Evolutionary conservation across 2,113 vertebrate genomes (phyloP), one percentile per base, ranked within the genome.

Genomic region (Jaculus jaculus): DNA sequence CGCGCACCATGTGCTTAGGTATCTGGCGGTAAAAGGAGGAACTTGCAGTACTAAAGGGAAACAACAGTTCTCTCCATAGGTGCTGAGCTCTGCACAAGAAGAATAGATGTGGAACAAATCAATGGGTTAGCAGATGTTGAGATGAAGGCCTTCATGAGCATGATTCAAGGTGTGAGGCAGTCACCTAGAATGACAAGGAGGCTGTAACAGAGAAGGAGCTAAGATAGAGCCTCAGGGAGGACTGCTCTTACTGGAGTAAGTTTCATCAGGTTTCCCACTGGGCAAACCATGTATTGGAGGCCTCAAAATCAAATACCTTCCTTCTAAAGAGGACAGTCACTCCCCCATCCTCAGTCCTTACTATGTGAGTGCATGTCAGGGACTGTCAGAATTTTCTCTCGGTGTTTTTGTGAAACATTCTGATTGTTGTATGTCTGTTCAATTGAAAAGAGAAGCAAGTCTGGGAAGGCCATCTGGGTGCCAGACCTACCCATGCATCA

Each of bases 381-480:
- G 72, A 69, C 60, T 80, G 30, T 88, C 81, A 90, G 6, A 37
- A 37, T 74, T 88, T 79, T 79, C 42, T 34, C 92, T 82, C 34
- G 12, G 42, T 94, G 65, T 94, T 96, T 96, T 94, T 63, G n/a
- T 85, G 83, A 92, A 90, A 71, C 80, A 93, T 54, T 34, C 65
- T 89, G 87, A 84, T 73, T 47, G 71, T 93, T 87, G 28, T 69
- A 30, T 30, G 42, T 65, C 61, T 65, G 69, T 88, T 79, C 73
- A 32, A 47, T 1, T 83, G 61, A 83, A 88, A 95, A 87, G 42
- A 82, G 87, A 89, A 89, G 87, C 74, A 83, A 92, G 83, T 17
- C 34, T 26, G 30, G 5, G 32, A 26, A 81, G 72, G 65, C 94
- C 96, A 96, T 97, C 89, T 96, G 96, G 94, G 71, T 32, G 28